Conservation (phyloP, 2,888 invertebrate genomes). For the Thera britannica region DNA sequence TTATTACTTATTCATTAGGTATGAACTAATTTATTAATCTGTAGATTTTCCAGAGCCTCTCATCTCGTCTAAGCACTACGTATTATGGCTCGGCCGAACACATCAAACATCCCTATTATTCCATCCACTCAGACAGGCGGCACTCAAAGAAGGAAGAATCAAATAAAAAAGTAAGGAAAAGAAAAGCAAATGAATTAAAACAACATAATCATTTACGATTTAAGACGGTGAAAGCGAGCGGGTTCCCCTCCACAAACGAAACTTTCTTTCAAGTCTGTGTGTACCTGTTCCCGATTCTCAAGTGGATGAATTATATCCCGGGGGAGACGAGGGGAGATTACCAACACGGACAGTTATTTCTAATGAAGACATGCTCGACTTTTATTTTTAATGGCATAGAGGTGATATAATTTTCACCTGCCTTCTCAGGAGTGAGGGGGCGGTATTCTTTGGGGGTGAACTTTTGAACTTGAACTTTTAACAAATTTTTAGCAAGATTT, state of each 20-base stretch:
- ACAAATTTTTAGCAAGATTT: conserved; percentile 9
- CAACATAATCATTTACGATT: conserved; percentile 83
- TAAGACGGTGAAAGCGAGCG: conserved; percentile 73
- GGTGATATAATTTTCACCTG: conserved; percentile 75
- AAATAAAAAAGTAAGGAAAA: conserved; percentile 71
- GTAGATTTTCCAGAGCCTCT: conserved; percentile 49
- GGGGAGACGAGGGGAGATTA: conserved; percentile 72
- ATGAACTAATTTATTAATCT: conserved; percentile 59
- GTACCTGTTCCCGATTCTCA: conserved; percentile 81
- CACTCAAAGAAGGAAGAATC: conserved; percentile 70
- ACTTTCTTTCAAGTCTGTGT: conserved; percentile 82
- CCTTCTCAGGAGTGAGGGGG: conserved; percentile 33
- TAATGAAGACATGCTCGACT: conserved; percentile 77
- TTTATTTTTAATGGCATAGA: conserved; percentile 72
- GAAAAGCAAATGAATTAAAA: conserved; percentile 83
- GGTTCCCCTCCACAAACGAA: conserved; percentile 78
- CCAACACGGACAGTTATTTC: conserved; percentile 68
- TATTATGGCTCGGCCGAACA: conserved; percentile 48
- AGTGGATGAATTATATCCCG: conserved; percentile 83
- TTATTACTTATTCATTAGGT: too few relatives aligned
- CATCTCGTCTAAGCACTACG: conserved; percentile 47
- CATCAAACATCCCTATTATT: conserved; percentile 60
- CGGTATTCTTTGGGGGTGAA: conserved; percentile 3
- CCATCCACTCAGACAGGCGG: conserved; percentile 80
- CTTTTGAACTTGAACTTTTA: conserved; percentile 19